These are phyloP conservation scores for Diabrotica undecimpunctata DNA, from an alignment of 1,140 invertebrate genomes.

Conservation along the genomic window DNA sequence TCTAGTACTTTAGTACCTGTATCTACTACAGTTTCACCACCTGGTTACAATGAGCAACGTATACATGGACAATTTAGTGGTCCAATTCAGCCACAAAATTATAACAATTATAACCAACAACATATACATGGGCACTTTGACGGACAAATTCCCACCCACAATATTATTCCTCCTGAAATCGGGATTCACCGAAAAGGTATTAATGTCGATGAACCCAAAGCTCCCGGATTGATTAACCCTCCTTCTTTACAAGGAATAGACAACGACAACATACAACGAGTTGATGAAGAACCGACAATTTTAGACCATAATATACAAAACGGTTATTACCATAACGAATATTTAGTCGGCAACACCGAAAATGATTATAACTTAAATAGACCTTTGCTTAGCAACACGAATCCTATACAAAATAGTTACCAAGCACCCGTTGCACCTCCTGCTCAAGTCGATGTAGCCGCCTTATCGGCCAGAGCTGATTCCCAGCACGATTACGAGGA, in stretches of 20 bases:
- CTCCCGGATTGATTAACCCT: slow-evolving; percentile 7
- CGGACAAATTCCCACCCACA: not conserved
- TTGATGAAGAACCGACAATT: not conserved
- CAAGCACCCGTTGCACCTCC: no score
- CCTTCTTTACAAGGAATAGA: slow-evolving; percentile 2
- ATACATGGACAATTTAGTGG: not conserved
- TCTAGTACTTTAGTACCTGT: not conserved
- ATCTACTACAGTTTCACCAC: slow-evolving; percentile 9
- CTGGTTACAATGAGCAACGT: not conserved
- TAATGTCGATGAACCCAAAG: not conserved
- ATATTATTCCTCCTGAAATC: slow-evolving; percentile 27
- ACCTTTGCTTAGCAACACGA: slow-evolving; percentile 8
- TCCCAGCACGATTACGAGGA: slow-evolving; percentile 6
- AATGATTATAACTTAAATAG: not conserved
- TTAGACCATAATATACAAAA: not conserved
- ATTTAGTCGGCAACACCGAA: not conserved
- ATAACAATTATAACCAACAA: not conserved
- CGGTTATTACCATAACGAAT: not conserved
- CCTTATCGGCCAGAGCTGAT: slow-evolving; percentile 20
- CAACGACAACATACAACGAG: not conserved
- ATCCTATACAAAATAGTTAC: not conserved
- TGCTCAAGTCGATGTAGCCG: not conserved
- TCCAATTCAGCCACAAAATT: slow-evolving; percentile 3
- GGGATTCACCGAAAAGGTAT: not conserved
- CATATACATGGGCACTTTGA: not conserved